phyloP scores from a whole-genome alignment of 2,888 invertebrate genomes.

The Brachyptera putata region DNA sequence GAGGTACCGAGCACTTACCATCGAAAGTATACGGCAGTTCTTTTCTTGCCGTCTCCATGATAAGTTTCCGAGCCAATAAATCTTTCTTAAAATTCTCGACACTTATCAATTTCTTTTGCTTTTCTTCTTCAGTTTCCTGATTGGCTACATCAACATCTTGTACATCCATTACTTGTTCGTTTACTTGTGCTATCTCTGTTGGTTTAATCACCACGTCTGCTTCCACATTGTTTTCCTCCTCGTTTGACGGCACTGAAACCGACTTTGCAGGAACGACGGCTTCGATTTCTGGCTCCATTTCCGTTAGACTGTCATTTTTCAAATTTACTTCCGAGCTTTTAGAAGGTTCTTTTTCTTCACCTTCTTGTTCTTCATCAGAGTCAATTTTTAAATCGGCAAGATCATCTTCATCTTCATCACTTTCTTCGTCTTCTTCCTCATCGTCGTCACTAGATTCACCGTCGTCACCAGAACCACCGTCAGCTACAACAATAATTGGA shows the following conservation, averaged over 20 bases:
- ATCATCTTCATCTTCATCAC: slow-evolving; percentile 35
- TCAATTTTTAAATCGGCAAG: slow-evolving; percentile 37
- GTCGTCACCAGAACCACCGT: no score
- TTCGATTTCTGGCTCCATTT: not conserved
- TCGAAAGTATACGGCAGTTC: slow-evolving; percentile 52
- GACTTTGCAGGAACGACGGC: not conserved
- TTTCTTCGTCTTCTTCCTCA: slow-evolving; percentile 25
- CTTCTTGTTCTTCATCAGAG: slow-evolving; percentile 39
- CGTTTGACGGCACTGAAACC: no score
- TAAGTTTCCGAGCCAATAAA: slow-evolving; percentile 44
- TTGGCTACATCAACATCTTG: no score
- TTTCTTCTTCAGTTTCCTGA: slow-evolving; percentile 22
- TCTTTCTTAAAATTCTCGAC: slow-evolving; percentile 40
- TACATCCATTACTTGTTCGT: no score
- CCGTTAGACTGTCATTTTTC: not conserved
- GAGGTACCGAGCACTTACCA: no score
- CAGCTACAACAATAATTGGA: no score
- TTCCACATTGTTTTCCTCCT: no score
- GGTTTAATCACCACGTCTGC: no score
- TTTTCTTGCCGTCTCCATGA: slow-evolving; percentile 52
- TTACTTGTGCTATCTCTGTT: no score
- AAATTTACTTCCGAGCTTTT: not conserved
- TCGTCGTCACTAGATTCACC: slow-evolving; percentile 30
- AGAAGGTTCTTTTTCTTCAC: slow-evolving; percentile 35
- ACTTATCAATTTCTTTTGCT: slow-evolving; percentile 18